Evolutionary conservation across 2,888 invertebrate species (phyloP).

Genomic region (Odontomyia ornata): DNA sequence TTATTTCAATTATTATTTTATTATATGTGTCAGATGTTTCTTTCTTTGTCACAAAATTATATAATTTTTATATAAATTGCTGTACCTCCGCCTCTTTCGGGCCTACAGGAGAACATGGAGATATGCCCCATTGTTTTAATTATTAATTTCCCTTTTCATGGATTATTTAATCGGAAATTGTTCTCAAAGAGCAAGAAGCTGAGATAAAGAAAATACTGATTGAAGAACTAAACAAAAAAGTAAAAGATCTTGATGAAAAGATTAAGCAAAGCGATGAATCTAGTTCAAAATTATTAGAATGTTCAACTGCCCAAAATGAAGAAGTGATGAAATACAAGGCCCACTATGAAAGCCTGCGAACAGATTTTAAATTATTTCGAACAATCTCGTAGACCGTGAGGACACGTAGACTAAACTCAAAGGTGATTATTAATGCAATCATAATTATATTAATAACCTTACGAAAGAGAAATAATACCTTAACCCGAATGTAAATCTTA

Average conservation of each 20-base stretch:
- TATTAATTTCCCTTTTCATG: too few relatives aligned
- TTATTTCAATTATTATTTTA: too few relatives aligned
- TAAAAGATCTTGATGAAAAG: constrained; percentile 54
- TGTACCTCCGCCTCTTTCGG: too few relatives aligned
- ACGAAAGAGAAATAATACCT: not conserved
- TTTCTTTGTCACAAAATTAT: too few relatives aligned
- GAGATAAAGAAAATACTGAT: constrained; percentile 50
- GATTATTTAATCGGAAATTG: constrained; percentile 19
- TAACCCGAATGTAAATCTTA: too few relatives aligned
- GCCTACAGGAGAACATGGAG: too few relatives aligned
- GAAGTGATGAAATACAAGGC: not conserved
- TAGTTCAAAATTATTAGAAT: not conserved
- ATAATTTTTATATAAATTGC: too few relatives aligned
- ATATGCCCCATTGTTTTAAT: too few relatives aligned
- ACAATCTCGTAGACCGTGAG: not conserved
- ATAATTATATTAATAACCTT: not conserved
- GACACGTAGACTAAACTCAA: not conserved
- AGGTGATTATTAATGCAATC: not conserved
- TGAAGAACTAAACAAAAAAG: constrained; percentile 54
- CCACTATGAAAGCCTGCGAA: not conserved
- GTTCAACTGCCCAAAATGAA: not conserved
- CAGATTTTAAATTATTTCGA: not conserved
- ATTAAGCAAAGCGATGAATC: constrained; percentile 47
- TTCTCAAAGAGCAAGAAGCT: constrained; percentile 29
- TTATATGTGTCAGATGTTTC: too few relatives aligned